A percentile compares a stretch with the other conserved stretches of the same genome.
Conservation (phyloP, 1,140 invertebrate genomes). For the Mercenaria mercenaria region DNA sequence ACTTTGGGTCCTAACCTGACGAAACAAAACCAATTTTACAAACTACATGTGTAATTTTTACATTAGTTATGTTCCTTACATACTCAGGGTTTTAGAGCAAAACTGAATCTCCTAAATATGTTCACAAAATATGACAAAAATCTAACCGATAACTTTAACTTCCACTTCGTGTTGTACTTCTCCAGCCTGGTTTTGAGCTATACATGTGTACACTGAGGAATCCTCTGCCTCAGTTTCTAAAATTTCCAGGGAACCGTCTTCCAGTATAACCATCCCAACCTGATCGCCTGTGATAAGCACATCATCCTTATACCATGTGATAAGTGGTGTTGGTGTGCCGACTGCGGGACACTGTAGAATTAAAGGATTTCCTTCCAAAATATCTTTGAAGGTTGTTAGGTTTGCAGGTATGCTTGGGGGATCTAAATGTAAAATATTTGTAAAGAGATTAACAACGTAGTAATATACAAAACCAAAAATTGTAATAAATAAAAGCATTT, state of each 20-base stretch:
- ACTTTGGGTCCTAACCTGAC: no score
- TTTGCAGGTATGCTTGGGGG: conserved; percentile 74
- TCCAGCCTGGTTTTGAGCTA: conserved; percentile 86
- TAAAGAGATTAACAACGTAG: no score
- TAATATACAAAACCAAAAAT: no score
- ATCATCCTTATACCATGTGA: conserved; percentile 86
- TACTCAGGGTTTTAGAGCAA: no score
- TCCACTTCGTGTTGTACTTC: conserved; percentile 80
- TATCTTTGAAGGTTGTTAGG: conserved; percentile 73
- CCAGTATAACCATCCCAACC: conserved; percentile 69
- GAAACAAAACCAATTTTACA: no score
- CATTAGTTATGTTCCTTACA: no score
- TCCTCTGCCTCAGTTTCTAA: conserved; percentile 78
- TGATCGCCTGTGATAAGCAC: conserved; percentile 68
- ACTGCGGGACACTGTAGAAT: conserved; percentile 85
- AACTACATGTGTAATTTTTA: no score
- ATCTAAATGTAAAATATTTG: conserved; percentile 69
- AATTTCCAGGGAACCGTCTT: conserved; percentile 80
- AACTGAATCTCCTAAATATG: no score
- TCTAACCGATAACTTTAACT: conserved; percentile 85
- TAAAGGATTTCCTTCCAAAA: conserved; percentile 80
- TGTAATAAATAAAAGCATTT: no score
- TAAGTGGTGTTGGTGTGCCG: conserved; percentile 86
- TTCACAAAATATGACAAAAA: no score
- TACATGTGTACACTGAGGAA: conserved; percentile 86